Conservation (phyloP, 2,797 vertebrate species). For the Pantherophis alleghaniensis region DNA sequence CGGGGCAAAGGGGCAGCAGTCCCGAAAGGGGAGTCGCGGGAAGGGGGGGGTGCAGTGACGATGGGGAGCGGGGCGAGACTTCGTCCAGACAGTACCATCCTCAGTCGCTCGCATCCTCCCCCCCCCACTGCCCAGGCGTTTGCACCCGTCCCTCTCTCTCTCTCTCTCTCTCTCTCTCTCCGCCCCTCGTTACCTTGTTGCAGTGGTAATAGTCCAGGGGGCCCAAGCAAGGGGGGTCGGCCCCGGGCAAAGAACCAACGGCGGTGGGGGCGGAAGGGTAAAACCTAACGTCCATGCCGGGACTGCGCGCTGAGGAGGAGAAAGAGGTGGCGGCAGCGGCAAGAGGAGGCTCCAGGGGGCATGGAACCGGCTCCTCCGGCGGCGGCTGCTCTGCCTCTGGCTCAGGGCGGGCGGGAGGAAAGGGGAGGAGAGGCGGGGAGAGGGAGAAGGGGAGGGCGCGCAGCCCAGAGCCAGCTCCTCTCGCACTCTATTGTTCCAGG, state of each 20-base stretch:
- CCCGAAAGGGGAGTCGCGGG: background rate
- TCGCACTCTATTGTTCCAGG: slow-evolving; percentile 62
- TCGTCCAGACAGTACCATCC: background rate
- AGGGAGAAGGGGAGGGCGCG: slow-evolving; percentile 47
- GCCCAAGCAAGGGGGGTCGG: slow-evolving; percentile 88
- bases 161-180: background rate
- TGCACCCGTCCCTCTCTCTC: background rate
- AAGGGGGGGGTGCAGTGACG: background rate
- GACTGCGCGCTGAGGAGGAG: slow-evolving; percentile 49
- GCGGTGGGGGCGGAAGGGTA: slow-evolving; percentile 93
- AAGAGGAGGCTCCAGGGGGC: slow-evolving; percentile 71
- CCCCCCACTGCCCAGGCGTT: background rate
- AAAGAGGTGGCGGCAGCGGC: slow-evolving; percentile 54
- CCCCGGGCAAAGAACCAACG: slow-evolving; percentile 89
- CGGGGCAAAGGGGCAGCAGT: background rate
- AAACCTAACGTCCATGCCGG: slow-evolving; percentile 97
- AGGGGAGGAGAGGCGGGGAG: slow-evolving; percentile 47
- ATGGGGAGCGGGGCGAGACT: background rate
- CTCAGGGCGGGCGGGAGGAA: slow-evolving; percentile 60
- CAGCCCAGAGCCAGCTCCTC: slow-evolving; percentile 55
- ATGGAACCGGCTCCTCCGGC: slow-evolving; percentile 68
- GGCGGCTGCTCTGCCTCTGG: slow-evolving; percentile 55
- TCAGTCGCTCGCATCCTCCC: background rate
- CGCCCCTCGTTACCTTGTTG: slow-evolving; percentile 86
- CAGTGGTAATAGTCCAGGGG: slow-evolving; percentile 97